A percentile compares a stretch with the other conserved stretches of the same genome.
Evolutionary conservation across 2,888 invertebrate genomes (phyloP).

Genomic region (Phortica okadai): DNA sequence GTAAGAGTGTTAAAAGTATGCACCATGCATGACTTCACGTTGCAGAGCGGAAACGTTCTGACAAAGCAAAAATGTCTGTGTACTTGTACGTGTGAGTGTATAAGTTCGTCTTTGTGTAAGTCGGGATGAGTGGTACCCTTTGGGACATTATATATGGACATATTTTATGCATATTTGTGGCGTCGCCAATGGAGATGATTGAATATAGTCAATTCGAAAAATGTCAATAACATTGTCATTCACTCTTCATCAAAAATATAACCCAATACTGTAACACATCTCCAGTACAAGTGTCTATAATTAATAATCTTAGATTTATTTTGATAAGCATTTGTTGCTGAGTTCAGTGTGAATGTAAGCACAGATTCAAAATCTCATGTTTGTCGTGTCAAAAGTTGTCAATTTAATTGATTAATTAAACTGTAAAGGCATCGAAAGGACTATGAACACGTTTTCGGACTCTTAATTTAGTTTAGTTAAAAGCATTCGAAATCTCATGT

Average conservation of each 20-base stretch:
- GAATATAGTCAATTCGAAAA: too few relatives aligned
- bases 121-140: slow-evolving; percentile 64
- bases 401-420: slow-evolving; percentile 67
- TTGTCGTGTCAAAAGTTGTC: slow-evolving; percentile 49
- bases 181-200: background rate
- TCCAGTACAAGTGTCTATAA: too few relatives aligned
- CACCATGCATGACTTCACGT: slow-evolving; percentile 60
- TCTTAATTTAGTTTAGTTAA: background rate
- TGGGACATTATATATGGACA: slow-evolving; percentile 56
- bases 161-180: slow-evolving; percentile 63
- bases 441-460: too few relatives aligned
- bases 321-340: background rate
- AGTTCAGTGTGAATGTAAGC: slow-evolving; percentile 40
- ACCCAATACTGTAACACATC: too few relatives aligned
- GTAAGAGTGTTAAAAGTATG: slow-evolving; percentile 67
- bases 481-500: slow-evolving; percentile 59
- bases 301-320: too few relatives aligned
- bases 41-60: background rate
- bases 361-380: slow-evolving; percentile 4
- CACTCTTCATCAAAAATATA: too few relatives aligned
- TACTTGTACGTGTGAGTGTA: background rate
- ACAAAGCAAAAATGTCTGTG: background rate
- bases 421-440: slow-evolving; percentile 34
- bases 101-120: slow-evolving; percentile 48
- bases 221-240: too few relatives aligned